Evolutionary conservation across 2,888 invertebrate species (phyloP), one percentile per base, ranked within the genome.

Genomic region (Eubasilissa splendida): DNA sequence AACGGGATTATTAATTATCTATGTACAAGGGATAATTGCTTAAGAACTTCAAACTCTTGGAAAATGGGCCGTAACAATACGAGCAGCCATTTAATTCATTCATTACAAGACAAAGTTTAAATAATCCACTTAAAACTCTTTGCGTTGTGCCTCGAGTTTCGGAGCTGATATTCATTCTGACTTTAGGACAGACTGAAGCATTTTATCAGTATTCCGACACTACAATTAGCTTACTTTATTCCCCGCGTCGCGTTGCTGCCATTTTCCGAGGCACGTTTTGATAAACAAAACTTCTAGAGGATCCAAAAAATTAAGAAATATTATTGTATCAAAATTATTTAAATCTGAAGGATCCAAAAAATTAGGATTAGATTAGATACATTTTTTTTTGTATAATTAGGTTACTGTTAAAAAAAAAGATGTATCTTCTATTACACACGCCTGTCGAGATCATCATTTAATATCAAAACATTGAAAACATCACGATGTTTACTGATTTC

Each of bases 51-150:
- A 56, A 76, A 66, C 66, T 66, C 66, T 76, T 56, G 76, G 63
- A 76, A 76, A 76, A 52, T 58, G 66, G 68, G 76, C 42, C 68
- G 68, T 56, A 80, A 76, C 68, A 76, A 75, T 68, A 81, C 60
- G 79, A 81, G 79, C 81, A 76, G 65, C 59, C 68, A 70, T 63
- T 81, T 79, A 77, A 82, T 80, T 82, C 80, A 77, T 82, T 82
- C 82, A 77, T 82, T 82, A 80, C 77, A 77, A 80, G 77, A 66
- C 77, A 82, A 82, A 80, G 77, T 82, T 80, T 77, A 80, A 82
- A 82, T 82, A 82, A 82, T 82, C 82, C 80, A 82, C 80, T 82
- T 80, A 77, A 80, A 82, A 82, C 82, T 80, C 77, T 82, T 80
- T 58, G 77, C 80, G 77, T 82, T 80, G 80, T 80, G 77, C 77